Percentiles rank a stretch among this genome's conserved stretches.
phyloP scores from a whole-genome alignment of 2,113 vertebrate genomes.

The Peromyscus maniculatus region DNA sequence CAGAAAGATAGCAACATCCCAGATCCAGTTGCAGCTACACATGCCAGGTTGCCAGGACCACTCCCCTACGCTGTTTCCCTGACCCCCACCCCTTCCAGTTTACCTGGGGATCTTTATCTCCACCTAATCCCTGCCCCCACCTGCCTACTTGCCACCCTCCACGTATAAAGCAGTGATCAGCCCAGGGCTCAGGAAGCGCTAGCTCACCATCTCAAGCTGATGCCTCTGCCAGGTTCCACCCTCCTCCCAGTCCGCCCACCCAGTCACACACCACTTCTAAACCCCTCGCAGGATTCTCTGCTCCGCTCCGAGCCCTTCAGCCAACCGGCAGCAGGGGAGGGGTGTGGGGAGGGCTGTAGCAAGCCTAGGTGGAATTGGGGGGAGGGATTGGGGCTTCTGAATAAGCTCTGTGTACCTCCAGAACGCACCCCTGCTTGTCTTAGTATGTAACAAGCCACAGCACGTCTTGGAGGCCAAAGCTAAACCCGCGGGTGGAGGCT shows the following conservation, averaged over 20 bases:
- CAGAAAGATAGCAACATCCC: not conserved
- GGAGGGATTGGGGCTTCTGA: conserved; percentile 40
- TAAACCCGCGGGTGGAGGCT: not conserved
- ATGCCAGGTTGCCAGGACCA: not conserved
- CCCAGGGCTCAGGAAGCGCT: not conserved
- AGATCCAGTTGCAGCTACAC: not conserved
- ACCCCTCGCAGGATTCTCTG: not conserved
- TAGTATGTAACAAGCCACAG: conserved; percentile 22
- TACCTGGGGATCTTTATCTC: not conserved
- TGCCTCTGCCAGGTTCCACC: not conserved
- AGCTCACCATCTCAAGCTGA: not conserved
- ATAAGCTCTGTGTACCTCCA: not conserved
- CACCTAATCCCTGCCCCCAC: not conserved
- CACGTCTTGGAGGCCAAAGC: not conserved
- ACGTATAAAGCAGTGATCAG: not conserved
- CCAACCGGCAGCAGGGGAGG: not conserved
- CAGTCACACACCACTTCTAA: not conserved
- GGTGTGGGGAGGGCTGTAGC: not conserved
- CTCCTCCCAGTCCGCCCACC: too few relatives aligned
- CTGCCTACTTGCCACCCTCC: not conserved
- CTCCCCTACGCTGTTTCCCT: not conserved
- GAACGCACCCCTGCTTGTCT: not conserved
- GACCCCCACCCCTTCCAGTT: not conserved
- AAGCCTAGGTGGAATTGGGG: not conserved
- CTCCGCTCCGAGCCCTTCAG: not conserved